Conservation (phyloP, 2,888 invertebrate species). For the Eristalinus sepulchralis region DNA sequence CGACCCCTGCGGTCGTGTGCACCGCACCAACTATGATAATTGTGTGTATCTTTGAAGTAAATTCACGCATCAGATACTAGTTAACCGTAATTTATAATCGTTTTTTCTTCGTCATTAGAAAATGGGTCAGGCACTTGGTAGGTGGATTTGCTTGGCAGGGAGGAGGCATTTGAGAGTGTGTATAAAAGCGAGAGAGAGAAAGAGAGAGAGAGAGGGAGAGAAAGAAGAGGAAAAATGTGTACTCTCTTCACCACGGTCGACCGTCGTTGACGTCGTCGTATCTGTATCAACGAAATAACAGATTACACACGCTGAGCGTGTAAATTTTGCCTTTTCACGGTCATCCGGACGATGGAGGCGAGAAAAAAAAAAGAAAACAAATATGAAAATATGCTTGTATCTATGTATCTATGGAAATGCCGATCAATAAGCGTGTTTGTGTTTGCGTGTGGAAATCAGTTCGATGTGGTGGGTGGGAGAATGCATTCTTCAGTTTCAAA, state of each 20-base stretch:
- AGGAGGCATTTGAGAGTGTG: neutral
- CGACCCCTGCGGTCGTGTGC: neutral
- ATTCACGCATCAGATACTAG: conserved; percentile 42
- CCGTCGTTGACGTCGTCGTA: neutral
- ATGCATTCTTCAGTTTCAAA: too few species aligned
- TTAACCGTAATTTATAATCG: conserved; percentile 33
- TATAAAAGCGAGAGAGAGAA: neutral
- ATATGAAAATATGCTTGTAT: neutral
- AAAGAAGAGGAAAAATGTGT: neutral
- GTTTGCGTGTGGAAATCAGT: too few species aligned
- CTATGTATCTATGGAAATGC: neutral
- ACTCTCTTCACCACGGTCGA: neutral
- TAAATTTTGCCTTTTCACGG: neutral
- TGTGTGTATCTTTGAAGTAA: conserved; percentile 20
- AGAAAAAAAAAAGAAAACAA: too few species aligned
- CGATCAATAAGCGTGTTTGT: too few species aligned
- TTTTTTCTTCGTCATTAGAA: conserved; percentile 27
- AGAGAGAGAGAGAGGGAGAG: neutral
- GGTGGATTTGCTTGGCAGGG: too few species aligned
- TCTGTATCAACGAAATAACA: neutral
- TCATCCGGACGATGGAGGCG: neutral
- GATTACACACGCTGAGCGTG: neutral
- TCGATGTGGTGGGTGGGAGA: too few species aligned
- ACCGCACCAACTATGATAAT: neutral
- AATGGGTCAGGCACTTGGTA: conserved; percentile 39